Evolutionary conservation across 2,888 invertebrate genomes (phyloP).

Genomic region (Philonicus albiceps): DNA sequence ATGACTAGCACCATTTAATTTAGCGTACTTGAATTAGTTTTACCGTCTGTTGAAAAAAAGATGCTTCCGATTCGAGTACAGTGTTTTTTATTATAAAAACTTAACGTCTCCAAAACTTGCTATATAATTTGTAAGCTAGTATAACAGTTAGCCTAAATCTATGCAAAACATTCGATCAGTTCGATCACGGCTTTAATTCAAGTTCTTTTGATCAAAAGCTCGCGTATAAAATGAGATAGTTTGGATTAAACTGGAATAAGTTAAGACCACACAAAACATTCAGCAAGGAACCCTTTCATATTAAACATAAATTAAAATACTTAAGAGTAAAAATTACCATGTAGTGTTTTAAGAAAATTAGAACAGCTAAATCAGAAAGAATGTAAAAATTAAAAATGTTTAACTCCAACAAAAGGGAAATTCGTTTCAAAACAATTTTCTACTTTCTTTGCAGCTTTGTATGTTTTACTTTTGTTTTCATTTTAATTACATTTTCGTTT

Average conservation of each 20-base stretch:
- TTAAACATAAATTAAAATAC: neutral
- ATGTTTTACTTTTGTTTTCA: neutral
- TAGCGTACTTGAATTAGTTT: too few species aligned
- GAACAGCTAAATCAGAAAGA: neutral
- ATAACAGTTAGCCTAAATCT: neutral
- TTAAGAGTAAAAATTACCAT: too few species aligned
- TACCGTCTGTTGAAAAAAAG: too few species aligned
- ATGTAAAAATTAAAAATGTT: neutral
- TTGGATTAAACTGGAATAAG: neutral
- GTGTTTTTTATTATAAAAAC: neutral
- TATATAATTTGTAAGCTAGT: neutral
- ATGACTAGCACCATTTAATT: too few species aligned
- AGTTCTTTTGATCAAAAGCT: neutral
- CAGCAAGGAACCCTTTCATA: neutral
- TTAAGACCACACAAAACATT: neutral
- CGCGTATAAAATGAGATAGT: neutral
- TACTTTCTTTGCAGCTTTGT: neutral
- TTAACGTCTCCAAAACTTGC: neutral
- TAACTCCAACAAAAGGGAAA: neutral
- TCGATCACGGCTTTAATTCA: neutral
- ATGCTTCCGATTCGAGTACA: too few species aligned
- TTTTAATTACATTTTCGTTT: conserved; percentile 21
- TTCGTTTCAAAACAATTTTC: neutral
- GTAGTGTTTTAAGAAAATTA: neutral
- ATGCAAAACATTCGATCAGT: neutral